Percentiles rank a stretch among this genome's conserved stretches.
Conservation (phyloP, 2,113 vertebrate species). For the Empidonax alnorum region DNA sequence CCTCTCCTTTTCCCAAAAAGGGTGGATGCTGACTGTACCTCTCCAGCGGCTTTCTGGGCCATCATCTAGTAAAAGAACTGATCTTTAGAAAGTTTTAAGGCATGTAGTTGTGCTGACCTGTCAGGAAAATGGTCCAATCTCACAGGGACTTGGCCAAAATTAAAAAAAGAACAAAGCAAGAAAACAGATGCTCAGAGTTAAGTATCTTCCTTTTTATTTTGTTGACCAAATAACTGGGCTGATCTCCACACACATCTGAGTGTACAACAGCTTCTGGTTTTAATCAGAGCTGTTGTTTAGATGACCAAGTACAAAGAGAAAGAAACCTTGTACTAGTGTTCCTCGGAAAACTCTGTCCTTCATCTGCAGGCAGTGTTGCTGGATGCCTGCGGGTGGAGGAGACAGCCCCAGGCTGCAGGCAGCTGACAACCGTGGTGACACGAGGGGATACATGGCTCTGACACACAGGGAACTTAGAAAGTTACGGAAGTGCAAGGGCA, state of each 20-base stretch:
- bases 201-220: slow-evolving; percentile 9
- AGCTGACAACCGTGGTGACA: fast-evolving
- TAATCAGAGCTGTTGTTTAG: neutral
- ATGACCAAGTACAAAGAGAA: neutral
- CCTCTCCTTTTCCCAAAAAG: slow-evolving; percentile 37
- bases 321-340: neutral
- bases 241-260: fast-evolving
- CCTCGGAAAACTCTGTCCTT: neutral
- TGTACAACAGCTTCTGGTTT: neutral
- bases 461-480: fast-evolving
- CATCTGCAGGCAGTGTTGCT: neutral
- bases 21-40: slow-evolving; percentile 2
- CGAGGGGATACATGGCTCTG: fast-evolving
- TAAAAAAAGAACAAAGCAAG: slow-evolving; percentile 5
- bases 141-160: neutral
- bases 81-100: slow-evolving; percentile 1
- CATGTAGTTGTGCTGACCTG: slow-evolving; percentile 26
- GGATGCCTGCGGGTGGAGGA: fast-evolving
- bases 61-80: slow-evolving; percentile 9
- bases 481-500: neutral
- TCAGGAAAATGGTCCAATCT: slow-evolving; percentile 24
- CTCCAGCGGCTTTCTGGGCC: neutral
- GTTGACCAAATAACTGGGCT: slow-evolving; percentile 23
- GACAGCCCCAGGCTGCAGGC: neutral
- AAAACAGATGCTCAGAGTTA: slow-evolving; percentile 39